Evolutionary conservation across 2,888 invertebrate species (phyloP).

Genomic region (Hypselothyrea guttata): DNA sequence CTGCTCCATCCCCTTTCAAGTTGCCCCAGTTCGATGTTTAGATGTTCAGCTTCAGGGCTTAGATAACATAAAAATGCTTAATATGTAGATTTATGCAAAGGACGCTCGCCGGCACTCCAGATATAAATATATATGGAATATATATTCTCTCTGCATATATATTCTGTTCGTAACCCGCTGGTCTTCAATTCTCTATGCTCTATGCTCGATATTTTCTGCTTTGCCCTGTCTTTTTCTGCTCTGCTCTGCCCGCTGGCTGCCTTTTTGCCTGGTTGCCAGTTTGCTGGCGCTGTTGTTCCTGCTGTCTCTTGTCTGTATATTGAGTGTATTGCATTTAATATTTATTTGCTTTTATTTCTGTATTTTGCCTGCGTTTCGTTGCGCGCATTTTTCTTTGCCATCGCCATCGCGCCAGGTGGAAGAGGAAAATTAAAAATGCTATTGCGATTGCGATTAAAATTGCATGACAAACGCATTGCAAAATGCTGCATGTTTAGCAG

Average conservation of each 20-base stretch:
- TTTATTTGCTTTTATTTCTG: constrained; percentile 70
- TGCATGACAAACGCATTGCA: constrained; percentile 70
- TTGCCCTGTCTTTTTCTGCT: constrained; percentile 1
- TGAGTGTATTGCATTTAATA: constrained; percentile 78
- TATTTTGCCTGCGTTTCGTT: constrained; percentile 19
- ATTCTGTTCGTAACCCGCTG: constrained; percentile 29
- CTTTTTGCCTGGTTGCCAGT: constrained; percentile 47
- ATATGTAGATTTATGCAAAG: constrained; percentile 76
- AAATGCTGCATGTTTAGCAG: constrained; percentile 56
- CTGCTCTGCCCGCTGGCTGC: constrained; percentile 32
- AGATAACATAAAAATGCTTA: constrained; percentile 47
- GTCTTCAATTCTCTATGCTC: constrained; percentile 17
- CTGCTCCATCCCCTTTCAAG: too few relatives aligned
- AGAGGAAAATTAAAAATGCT: constrained; percentile 76
- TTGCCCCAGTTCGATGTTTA: constrained; percentile 12
- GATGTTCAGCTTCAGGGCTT: neutral
- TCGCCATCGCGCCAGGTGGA: constrained; percentile 54
- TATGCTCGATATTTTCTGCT: neutral
- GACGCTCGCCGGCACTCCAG: constrained; percentile 50
- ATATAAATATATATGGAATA: neutral
- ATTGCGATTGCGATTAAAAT: constrained; percentile 76
- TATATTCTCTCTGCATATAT: constrained; percentile 36
- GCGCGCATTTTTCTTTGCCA: constrained; percentile 46
- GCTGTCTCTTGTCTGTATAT: constrained; percentile 44
- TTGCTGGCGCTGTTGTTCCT: constrained; percentile 1